phyloP scores from a whole-genome alignment of 2,888 invertebrate species.

The Papilio gigon region DNA sequence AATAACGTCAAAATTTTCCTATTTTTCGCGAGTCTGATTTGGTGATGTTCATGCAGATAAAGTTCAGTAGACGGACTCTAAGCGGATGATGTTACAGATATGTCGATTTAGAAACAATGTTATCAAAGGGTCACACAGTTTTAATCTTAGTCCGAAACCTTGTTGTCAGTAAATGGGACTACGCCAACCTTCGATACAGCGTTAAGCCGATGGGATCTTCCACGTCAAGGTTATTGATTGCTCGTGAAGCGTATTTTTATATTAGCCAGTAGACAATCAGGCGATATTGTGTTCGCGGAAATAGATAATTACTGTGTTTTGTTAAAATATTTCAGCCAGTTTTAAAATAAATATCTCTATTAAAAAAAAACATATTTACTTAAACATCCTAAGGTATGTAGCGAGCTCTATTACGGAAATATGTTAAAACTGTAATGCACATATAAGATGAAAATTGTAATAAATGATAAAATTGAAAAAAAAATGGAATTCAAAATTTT shows the following conservation, averaged over 20 bases:
- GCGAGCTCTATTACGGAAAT: too few species aligned
- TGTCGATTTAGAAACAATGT: not conserved
- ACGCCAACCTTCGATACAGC: conserved; percentile 5
- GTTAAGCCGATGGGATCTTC: conserved; percentile 6
- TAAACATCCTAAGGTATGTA: too few species aligned
- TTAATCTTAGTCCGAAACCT: conserved; percentile 7
- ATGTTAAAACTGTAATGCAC: too few species aligned
- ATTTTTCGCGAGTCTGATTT: not conserved
- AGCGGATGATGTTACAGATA: not conserved
- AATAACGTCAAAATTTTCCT: not conserved
- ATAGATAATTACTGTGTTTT: not conserved
- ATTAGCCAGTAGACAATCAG: not conserved
- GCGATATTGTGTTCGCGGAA: not conserved
- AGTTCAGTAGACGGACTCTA: not conserved
- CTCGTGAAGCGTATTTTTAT: not conserved
- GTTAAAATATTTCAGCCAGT: too few species aligned
- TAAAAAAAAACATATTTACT: too few species aligned
- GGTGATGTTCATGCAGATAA: not conserved
- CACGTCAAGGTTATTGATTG: conserved; percentile 11
- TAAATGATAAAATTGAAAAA: too few species aligned
- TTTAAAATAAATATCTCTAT: too few species aligned
- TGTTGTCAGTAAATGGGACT: conserved; percentile 11
- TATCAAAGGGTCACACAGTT: not conserved
- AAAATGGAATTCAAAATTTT: too few species aligned
- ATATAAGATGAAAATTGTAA: too few species aligned